Conservation (phyloP, 2,797 vertebrate genomes). For the Acrossocheilus wenchowensis region DNA sequence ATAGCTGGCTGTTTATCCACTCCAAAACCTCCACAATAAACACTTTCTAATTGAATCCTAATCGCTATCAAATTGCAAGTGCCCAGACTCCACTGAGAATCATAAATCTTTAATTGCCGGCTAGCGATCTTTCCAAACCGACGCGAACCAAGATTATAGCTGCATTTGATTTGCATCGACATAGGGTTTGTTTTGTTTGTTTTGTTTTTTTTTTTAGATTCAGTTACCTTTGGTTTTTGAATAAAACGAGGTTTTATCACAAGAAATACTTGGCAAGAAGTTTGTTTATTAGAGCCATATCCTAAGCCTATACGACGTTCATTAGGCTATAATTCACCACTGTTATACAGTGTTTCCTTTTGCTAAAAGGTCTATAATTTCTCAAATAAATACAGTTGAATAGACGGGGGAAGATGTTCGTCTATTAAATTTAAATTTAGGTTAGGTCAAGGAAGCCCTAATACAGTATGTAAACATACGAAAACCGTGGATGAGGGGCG, state of each 20-base stretch:
- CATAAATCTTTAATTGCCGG: constrained; percentile 91
- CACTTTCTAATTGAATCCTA: constrained; percentile 99
- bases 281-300: not conserved
- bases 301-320: not conserved
- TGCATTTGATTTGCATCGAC: constrained; percentile 46
- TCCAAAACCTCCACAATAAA: constrained; percentile 88
- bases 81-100: constrained; percentile 85
- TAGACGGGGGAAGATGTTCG: not conserved
- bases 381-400: not conserved
- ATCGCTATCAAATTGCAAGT: constrained; percentile 94
- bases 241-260: constrained; percentile 38
- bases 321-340: not conserved
- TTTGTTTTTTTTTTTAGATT: constrained; percentile 33
- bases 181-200: constrained; percentile 8
- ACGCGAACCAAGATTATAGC: constrained; percentile 62
- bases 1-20: constrained; percentile 97
- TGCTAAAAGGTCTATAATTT: not conserved
- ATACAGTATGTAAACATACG: not conserved
- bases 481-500: not conserved
- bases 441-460: not conserved
- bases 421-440: not conserved
- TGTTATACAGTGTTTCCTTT: not conserved
- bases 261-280: not conserved
- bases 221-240: constrained; percentile 6
- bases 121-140: constrained; percentile 67